phyloP scores from a whole-genome alignment of 2,797 vertebrate species.

The Podarcis lilfordi region DNA sequence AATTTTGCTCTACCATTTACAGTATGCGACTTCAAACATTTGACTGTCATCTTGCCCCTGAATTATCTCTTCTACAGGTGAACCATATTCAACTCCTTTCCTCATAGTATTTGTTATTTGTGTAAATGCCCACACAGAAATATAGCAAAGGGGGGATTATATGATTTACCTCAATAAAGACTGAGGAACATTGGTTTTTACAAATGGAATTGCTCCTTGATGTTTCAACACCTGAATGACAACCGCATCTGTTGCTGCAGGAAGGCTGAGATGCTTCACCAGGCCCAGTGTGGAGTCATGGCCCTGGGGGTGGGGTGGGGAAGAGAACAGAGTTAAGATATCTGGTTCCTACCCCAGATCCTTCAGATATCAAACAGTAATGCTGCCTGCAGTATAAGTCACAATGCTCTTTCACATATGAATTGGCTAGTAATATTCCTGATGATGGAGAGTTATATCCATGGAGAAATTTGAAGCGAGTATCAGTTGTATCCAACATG shows the following conservation, averaged over 20 bases:
- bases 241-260: constrained; percentile 80
- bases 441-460: background rate
- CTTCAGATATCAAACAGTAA: background rate
- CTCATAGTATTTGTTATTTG: too few relatives aligned
- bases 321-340: background rate
- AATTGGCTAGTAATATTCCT: background rate
- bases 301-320: constrained; percentile 69
- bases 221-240: constrained; percentile 90
- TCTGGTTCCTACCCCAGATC: background rate
- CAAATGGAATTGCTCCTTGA: constrained; percentile 93
- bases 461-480: background rate
- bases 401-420: background rate
- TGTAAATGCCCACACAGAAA: background rate
- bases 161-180: constrained; percentile 83
- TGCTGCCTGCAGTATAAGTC: background rate
- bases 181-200: constrained; percentile 92
- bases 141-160: background rate
- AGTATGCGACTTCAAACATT: too few relatives aligned
- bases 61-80: too few relatives aligned
- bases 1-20: too few relatives aligned
- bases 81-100: too few relatives aligned
- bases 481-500: background rate
- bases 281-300: constrained; percentile 85
- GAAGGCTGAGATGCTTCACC: constrained; percentile 77
- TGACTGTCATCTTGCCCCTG: too few relatives aligned